phyloP scores from a whole-genome alignment of 2,113 vertebrate genomes.

The Mastomys natalensis region DNA sequence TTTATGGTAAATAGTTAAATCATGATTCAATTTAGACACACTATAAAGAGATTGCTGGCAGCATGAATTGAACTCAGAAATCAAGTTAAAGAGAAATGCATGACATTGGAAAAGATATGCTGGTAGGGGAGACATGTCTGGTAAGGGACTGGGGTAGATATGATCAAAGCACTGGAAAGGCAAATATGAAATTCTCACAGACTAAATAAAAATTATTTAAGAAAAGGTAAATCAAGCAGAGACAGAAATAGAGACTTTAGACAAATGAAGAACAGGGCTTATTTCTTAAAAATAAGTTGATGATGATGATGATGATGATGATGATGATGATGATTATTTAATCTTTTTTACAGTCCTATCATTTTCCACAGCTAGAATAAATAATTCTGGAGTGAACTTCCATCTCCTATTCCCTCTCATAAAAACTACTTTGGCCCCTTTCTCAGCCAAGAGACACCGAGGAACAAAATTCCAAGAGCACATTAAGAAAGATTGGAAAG shows the following conservation, averaged over 20 bases:
- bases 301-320: no score
- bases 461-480: background rate
- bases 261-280: background rate
- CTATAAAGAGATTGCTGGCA: background rate
- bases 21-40: background rate
- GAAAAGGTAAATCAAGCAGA: background rate
- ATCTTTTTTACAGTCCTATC: no score
- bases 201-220: background rate
- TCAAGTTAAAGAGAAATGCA: background rate
- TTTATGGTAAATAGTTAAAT: slow-evolving; percentile 41
- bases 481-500: background rate
- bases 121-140: background rate
- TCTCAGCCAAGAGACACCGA: background rate
- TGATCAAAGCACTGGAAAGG: background rate
- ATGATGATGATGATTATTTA: no score
- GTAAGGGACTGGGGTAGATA: background rate
- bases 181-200: background rate
- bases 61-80: background rate
- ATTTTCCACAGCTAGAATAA: background rate
- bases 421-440: background rate
- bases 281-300: no score
- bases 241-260: background rate
- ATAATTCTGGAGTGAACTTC: background rate
- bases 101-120: background rate
- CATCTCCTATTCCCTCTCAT: background rate